Evolutionary conservation across 2,888 invertebrate genomes (phyloP).

Genomic region (Rhaphigaster nebulosa): DNA sequence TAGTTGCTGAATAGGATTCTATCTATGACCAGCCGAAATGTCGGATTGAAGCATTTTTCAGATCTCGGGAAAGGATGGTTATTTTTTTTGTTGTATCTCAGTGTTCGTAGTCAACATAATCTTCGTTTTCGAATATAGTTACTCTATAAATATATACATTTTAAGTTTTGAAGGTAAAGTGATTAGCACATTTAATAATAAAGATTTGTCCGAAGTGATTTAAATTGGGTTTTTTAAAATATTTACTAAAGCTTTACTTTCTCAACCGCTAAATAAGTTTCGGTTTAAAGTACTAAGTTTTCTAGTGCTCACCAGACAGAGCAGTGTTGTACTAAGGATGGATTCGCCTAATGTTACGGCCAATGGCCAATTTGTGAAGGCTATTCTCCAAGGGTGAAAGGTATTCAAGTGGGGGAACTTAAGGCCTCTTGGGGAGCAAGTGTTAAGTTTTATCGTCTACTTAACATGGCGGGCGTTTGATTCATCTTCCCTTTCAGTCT

Average conservation of each 20-base stretch:
- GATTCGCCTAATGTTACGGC: neutral
- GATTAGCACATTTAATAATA: no score
- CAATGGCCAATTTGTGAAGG: neutral
- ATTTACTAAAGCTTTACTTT: neutral
- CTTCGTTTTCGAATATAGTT: no score
- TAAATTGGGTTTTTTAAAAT: no score
- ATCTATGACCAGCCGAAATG: no score
- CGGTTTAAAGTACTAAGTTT: neutral
- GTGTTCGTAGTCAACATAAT: no score
- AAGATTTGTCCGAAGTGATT: no score
- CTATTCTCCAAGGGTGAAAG: slow-evolving; percentile 5
- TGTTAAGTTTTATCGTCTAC: slow-evolving; percentile 53
- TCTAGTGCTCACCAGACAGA: neutral
- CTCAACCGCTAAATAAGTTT: neutral
- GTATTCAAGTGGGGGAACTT: slow-evolving; percentile 38
- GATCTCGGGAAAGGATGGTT: no score
- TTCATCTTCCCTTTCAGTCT: neutral
- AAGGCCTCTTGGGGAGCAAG: neutral
- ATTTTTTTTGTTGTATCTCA: no score
- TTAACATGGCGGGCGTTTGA: slow-evolving; percentile 42
- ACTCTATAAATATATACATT: no score
- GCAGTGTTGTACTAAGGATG: neutral
- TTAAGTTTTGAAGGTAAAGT: no score
- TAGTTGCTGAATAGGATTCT: no score
- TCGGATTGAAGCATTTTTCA: no score